Conservation (phyloP, 2,113 vertebrate species). For the Dendrocopos noguchii region DNA sequence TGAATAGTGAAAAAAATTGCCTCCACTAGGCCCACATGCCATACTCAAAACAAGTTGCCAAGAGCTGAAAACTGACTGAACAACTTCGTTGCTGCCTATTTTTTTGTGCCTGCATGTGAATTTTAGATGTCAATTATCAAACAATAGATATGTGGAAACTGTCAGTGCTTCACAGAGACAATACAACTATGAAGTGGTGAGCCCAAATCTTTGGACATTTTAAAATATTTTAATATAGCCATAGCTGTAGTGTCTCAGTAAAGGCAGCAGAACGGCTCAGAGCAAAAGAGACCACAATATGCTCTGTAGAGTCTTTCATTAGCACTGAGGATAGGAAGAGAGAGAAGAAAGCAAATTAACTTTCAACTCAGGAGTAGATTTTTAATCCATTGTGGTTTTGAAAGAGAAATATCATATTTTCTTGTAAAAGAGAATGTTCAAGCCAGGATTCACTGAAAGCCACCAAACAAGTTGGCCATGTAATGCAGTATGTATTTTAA, state of each 20-base stretch:
- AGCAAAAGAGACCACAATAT: neutral
- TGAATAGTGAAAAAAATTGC: conserved; percentile 40
- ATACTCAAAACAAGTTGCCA: conserved; percentile 2
- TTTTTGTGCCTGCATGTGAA: neutral
- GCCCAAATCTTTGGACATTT: neutral
- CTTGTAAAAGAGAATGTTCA: neutral
- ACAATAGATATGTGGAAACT: neutral
- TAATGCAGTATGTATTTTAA: neutral
- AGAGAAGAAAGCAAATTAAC: neutral
- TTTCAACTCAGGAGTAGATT: neutral
- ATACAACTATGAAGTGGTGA: neutral
- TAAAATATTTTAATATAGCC: neutral
- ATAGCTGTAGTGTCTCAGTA: neutral
- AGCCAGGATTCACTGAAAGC: neutral
- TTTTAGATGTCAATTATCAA: neutral
- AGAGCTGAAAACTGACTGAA: neutral
- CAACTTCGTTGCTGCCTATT: neutral
- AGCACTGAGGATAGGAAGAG: neutral
- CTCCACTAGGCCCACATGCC: neutral
- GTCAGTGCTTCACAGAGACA: neutral
- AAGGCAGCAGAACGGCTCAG: neutral
- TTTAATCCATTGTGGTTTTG: neutral
- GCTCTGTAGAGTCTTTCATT: neutral
- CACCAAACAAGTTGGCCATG: neutral
- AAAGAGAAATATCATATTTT: neutral